Percentiles rank a stretch among this genome's conserved stretches.
Evolutionary conservation across 2,797 vertebrate genomes (phyloP).

Genomic region (Chloroceryle amazona): DNA sequence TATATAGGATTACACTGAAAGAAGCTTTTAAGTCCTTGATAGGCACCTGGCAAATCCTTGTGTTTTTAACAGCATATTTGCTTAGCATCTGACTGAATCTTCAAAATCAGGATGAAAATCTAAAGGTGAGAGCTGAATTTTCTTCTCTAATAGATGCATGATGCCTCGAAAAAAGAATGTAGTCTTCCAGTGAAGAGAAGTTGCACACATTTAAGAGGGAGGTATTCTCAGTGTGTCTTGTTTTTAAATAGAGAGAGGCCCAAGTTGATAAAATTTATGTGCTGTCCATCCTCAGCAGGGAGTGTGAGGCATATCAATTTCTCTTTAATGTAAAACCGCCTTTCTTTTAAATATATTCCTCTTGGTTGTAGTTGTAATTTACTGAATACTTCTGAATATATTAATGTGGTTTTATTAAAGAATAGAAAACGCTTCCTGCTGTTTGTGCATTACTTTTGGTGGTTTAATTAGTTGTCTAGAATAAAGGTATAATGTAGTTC

Average conservation of each 20-base stretch:
- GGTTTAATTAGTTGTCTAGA: slow-evolving; percentile 57
- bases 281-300: neutral
- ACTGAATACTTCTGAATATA: slow-evolving; percentile 41
- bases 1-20: neutral
- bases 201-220: neutral
- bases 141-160: neutral
- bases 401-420: neutral
- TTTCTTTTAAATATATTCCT: neutral
- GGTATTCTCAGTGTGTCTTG: neutral
- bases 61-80: neutral
- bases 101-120: neutral
- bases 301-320: neutral
- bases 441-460: slow-evolving; percentile 20
- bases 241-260: neutral
- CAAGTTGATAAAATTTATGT: neutral
- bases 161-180: neutral
- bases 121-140: neutral
- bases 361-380: slow-evolving; percentile 7
- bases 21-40: neutral
- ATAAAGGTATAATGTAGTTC: slow-evolving; percentile 26
- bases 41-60: neutral
- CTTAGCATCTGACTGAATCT: neutral
- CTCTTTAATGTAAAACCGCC: neutral
- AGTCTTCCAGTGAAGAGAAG: neutral
- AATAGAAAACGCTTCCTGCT: slow-evolving; percentile 2